Conservation (phyloP, 2,797 vertebrate species). For the Tauraco hartlaubi region DNA sequence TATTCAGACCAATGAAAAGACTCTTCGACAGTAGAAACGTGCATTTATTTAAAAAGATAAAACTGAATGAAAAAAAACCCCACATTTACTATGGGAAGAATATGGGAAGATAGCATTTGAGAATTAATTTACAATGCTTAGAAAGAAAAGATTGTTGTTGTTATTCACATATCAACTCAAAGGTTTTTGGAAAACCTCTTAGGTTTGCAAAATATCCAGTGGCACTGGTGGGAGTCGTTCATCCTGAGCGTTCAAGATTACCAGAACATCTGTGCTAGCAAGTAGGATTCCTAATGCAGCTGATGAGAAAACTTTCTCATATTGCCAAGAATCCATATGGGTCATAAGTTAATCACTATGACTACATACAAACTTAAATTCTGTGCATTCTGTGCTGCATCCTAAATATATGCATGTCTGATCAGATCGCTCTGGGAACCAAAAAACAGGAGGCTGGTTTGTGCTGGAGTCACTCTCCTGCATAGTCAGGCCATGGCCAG, state of each 20-base stretch:
- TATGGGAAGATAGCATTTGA: neutral
- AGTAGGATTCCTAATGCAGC: neutral
- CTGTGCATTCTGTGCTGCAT: neutral
- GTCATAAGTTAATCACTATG: neutral
- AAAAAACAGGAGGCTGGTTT: neutral
- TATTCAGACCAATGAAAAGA: neutral
- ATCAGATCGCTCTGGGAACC: neutral
- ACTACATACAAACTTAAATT: neutral
- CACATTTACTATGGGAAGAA: neutral
- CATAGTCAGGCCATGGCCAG: rapidly evolving
- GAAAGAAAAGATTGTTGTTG: neutral
- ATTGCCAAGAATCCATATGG: neutral
- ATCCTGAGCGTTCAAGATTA: neutral
- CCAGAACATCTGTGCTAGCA: neutral
- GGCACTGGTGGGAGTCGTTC: neutral
- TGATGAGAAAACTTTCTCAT: neutral
- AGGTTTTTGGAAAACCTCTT: neutral
- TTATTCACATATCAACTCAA: neutral
- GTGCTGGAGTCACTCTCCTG: neutral
- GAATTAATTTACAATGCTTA: neutral
- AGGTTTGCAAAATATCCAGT: neutral
- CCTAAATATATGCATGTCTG: neutral
- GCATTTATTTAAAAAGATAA: neutral
- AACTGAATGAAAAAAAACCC: neutral
- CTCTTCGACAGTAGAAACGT: neutral